phyloP scores from a whole-genome alignment of 2,797 vertebrate genomes.

The Girardinus metallicus region DNA sequence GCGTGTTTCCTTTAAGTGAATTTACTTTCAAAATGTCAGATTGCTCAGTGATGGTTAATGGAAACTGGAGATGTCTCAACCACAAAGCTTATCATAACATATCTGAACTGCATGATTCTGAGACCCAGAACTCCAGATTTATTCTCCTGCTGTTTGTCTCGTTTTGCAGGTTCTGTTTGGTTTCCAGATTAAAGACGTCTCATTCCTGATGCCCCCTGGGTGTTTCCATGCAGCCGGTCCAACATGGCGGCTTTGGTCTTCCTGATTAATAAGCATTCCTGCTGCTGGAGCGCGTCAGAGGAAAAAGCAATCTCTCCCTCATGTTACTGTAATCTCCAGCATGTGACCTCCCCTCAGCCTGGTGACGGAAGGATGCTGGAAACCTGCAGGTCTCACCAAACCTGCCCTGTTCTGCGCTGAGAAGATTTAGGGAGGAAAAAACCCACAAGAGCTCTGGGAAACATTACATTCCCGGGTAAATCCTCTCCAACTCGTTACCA shows the following conservation, averaged over 20 bases:
- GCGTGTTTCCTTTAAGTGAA: too few relatives aligned
- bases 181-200: background rate
- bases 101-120: background rate
- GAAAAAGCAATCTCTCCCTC: conserved; percentile 67
- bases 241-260: conserved; percentile 20
- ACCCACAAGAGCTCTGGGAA: conserved; percentile 53
- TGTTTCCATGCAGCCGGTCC: background rate
- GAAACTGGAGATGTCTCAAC: too few relatives aligned
- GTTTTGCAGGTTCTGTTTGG: conserved; percentile 7
- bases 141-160: background rate
- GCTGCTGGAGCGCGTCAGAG: conserved; percentile 53
- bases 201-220: background rate
- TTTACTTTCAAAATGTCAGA: too few relatives aligned
- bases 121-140: background rate
- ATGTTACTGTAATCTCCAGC: conserved; percentile 74
- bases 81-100: background rate
- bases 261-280: conserved; percentile 51
- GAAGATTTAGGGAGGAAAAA: conserved; percentile 68
- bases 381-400: conserved; percentile 63
- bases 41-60: too few relatives aligned
- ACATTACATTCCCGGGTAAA: conserved; percentile 73
- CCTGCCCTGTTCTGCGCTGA: conserved; percentile 53
- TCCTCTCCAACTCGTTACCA: conserved; percentile 73
- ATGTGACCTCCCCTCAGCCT: conserved; percentile 66
- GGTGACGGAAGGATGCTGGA: conserved; percentile 54